Evolutionary conservation across 1,140 invertebrate genomes (phyloP), one percentile per base, ranked within the genome.

Genomic region (Gonatopus flavifemur): DNA sequence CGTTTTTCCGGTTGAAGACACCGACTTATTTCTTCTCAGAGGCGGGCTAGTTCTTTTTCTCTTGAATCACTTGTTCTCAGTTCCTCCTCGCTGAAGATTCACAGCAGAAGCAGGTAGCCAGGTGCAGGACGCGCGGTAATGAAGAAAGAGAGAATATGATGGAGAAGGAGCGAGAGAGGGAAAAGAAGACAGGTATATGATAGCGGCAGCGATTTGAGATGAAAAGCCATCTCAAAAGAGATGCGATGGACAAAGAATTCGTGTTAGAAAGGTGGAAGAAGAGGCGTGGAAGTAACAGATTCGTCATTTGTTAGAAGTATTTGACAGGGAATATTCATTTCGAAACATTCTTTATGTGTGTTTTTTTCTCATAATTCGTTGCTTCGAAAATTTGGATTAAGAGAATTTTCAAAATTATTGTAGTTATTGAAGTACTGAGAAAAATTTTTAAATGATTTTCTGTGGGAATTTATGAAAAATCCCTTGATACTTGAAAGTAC

Each of bases 41-140:
- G 47, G 42, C 38, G 40, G 7, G 42, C n/a, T n/a, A n/a, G 33
- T 25, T 44, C 43, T 59, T 55, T 59, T 59, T 59, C 59, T 30
- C 39, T 24, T 20, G 32, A 36, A 37, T 15, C 48, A 40, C 39
- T 49, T 53, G 39, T 43, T 50, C 50, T 49, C 53, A 49, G 59
- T 48, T 31, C 37, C 21, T n/a, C n/a, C n/a, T n/a, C 49, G 54
- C 47, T 42, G 49, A 33, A 31, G 30, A 47, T 53, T 51, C 40
- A 48, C 45, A 60, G 44, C 45, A 42, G 41, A 20, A 54, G 56
- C 64, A 69, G 67, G 64, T 70, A 68, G 64, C 66, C 66, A 70
- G 67, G 64, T 70, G 66, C 57, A 61, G 41, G 54, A 66, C 57
- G 57, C 15, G 16, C n/a, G 40, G 10, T n/a, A 12, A 30, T 37